These are phyloP conservation scores for Odontomachus brunneus DNA, from an alignment of 1,140 invertebrate species.

Conservation along the genomic window DNA sequence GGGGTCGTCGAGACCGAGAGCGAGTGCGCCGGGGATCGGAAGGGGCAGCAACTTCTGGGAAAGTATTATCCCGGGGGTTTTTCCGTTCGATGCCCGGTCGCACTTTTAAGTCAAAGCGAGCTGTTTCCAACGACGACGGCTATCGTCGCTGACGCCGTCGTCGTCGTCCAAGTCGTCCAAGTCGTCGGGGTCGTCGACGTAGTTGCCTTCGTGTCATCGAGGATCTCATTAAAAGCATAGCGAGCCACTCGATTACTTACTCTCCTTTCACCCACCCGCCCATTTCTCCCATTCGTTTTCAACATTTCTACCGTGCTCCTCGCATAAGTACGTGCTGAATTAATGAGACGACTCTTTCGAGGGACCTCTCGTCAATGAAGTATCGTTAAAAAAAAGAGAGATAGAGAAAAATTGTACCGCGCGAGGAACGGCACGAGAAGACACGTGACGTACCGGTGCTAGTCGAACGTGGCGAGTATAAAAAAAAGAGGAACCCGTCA, in stretches of 20 bases:
- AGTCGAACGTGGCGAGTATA: not conserved
- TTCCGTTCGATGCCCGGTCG: constrained; percentile 70
- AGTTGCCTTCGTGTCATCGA: constrained; percentile 73
- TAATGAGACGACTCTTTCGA: constrained; percentile 74
- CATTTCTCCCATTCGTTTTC: constrained; percentile 49
- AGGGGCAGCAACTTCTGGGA: constrained; percentile 56
- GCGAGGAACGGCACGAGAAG: not conserved
- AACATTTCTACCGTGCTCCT: not conserved
- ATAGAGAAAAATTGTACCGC: constrained; percentile 30
- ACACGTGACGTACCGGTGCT: not conserved
- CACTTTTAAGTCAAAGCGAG: constrained; percentile 71
- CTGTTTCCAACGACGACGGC: constrained; percentile 43
- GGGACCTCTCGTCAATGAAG: constrained; percentile 66
- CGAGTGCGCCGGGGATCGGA: constrained; percentile 25
- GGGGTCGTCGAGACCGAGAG: constrained; percentile 65
- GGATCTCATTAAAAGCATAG: constrained; percentile 79
- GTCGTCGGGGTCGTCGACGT: constrained; percentile 16
- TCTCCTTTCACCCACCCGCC: not conserved
- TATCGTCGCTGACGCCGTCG: constrained; percentile 24
- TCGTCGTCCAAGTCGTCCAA: not conserved
- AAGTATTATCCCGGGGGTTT: constrained; percentile 74
- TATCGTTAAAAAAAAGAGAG: constrained; percentile 52
- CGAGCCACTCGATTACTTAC: constrained; percentile 75
- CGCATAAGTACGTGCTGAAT: constrained; percentile 71
- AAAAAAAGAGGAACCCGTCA: constrained; percentile 1